Percentiles rank a stretch among this genome's conserved stretches.
Evolutionary conservation across 2,888 invertebrate genomes (phyloP).

Genomic region (Stenchaetothrips biformis): DNA sequence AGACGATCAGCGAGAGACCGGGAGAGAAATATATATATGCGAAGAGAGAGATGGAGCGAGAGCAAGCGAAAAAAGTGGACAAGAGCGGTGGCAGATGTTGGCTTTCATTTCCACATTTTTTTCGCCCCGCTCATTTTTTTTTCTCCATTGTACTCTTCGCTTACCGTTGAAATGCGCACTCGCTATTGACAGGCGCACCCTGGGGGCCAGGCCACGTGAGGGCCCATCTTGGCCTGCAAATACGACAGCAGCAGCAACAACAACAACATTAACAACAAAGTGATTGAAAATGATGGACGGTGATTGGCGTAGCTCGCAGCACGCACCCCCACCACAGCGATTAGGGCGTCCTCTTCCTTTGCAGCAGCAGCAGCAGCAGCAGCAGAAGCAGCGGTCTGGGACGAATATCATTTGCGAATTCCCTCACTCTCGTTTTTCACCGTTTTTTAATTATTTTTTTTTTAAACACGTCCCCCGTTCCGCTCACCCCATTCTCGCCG

Average conservation of each 20-base stretch:
- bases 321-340: too few relatives aligned
- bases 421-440: background rate
- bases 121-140: background rate
- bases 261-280: too few relatives aligned
- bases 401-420: too few relatives aligned
- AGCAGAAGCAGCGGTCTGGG: too few relatives aligned
- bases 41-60: slow-evolving; percentile 29
- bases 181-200: background rate
- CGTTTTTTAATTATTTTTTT: background rate
- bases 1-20: background rate
- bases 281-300: too few relatives aligned
- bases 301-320: too few relatives aligned
- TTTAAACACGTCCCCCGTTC: background rate
- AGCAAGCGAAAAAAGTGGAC: slow-evolving; percentile 25
- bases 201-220: background rate
- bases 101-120: background rate
- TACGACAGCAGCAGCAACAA: too few relatives aligned
- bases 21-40: slow-evolving; percentile 26
- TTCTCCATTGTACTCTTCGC: background rate
- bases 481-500: background rate
- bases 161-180: background rate
- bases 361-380: too few relatives aligned
- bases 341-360: too few relatives aligned
- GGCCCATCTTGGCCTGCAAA: too few relatives aligned
- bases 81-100: background rate